Conservation (phyloP, 2,888 invertebrate species). For the Philonicus albiceps region DNA sequence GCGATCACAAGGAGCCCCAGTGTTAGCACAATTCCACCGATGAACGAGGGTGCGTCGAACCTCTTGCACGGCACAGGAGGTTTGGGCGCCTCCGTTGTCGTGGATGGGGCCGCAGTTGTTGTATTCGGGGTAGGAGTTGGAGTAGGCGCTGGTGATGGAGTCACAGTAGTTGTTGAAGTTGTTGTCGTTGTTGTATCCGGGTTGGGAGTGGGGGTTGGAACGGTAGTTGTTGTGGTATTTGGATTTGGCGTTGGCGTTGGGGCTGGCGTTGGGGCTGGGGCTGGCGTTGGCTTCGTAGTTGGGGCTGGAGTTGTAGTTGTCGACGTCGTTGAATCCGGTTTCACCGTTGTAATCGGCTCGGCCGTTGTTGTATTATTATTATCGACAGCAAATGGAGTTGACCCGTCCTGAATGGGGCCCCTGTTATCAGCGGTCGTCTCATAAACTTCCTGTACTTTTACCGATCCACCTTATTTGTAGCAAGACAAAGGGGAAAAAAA, state of each 20-base stretch:
- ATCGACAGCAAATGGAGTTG: background rate
- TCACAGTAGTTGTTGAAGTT: constrained; percentile 45
- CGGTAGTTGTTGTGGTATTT: constrained; percentile 47
- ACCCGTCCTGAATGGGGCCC: background rate
- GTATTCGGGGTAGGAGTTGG: background rate
- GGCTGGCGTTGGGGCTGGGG: constrained; percentile 51
- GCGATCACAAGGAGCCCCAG: constrained; percentile 81
- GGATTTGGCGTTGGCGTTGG: constrained; percentile 47
- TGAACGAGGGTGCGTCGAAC: constrained; percentile 80
- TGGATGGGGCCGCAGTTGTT: constrained; percentile 46
- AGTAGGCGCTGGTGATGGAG: constrained; percentile 43
- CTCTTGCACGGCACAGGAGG: constrained; percentile 61
- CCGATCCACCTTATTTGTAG: background rate
- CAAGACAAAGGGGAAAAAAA: background rate
- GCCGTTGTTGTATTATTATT: background rate
- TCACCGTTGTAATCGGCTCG: background rate
- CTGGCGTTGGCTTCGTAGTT: constrained; percentile 49
- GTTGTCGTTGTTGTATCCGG: constrained; percentile 49
- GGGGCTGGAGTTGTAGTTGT: background rate
- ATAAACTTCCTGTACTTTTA: background rate
- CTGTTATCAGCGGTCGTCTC: background rate
- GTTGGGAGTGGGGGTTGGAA: constrained; percentile 48
- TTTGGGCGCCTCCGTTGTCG: constrained; percentile 48
- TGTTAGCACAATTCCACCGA: constrained; percentile 86
- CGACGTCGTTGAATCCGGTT: background rate